A percentile compares a stretch with the other conserved stretches of the same genome.
phyloP scores from a whole-genome alignment of 1,140 invertebrate genomes.

The Belonocnema kinseyi region DNA sequence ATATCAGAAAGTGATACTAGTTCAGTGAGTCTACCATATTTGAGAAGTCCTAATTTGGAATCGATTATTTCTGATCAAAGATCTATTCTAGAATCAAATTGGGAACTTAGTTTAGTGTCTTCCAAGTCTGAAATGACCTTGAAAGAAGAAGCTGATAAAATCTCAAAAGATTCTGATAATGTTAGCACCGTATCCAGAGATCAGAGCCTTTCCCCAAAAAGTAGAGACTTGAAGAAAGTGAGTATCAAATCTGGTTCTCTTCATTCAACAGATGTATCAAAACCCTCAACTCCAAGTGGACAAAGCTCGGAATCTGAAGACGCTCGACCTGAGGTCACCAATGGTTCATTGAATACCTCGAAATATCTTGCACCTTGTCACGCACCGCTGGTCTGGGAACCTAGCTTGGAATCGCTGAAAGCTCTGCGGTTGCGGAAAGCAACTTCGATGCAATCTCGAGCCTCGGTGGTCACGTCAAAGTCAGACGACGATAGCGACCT shows the following conservation, averaged over 20 bases:
- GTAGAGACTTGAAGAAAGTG: conserved; percentile 41
- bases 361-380: conserved; percentile 66
- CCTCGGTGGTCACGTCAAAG: conserved; percentile 43
- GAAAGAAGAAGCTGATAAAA: conserved; percentile 11
- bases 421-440: conserved; percentile 61
- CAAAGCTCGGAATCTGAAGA: conserved; percentile 60
- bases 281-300: conserved; percentile 38
- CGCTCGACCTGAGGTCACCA: conserved; percentile 30
- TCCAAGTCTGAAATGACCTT: not conserved
- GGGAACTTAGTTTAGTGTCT: not conserved
- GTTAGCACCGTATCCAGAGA: not conserved
- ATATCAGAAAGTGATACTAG: conserved; percentile 39
- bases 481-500: conserved; percentile 53
- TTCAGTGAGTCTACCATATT: conserved; percentile 40
- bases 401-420: conserved; percentile 66
- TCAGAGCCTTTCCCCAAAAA: conserved; percentile 36
- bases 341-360: conserved; percentile 49
- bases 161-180: not conserved
- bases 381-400: conserved; percentile 59
- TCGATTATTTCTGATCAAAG: not conserved
- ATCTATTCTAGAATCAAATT: not conserved
- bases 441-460: conserved; percentile 59
- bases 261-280: conserved; percentile 48
- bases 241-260: conserved; percentile 37
- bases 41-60: not conserved